These are phyloP conservation scores for Drosophila murphyi DNA, from an alignment of 1,140 invertebrate species.

Conservation along the genomic window DNA sequence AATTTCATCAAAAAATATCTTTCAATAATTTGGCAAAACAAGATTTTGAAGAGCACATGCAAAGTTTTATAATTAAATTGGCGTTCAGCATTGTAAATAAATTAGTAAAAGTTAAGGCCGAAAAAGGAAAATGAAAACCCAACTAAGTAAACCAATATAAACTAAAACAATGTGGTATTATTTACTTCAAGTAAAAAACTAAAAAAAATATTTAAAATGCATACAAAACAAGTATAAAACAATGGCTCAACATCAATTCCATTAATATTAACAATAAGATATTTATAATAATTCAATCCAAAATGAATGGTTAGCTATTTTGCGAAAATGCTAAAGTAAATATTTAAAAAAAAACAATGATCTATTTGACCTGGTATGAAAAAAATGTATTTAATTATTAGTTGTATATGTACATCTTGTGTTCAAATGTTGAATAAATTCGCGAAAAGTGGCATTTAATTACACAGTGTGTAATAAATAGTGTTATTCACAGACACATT, in stretches of 20 bases:
- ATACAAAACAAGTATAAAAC: constrained; percentile 31
- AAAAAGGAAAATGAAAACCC: constrained; percentile 9
- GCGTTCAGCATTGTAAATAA: constrained; percentile 50
- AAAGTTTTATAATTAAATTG: constrained; percentile 18
- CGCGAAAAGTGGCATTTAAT: background rate
- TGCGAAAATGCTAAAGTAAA: background rate
- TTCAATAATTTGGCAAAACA: constrained; percentile 19
- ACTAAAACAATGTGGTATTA: constrained; percentile 65
- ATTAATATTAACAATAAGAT: constrained; percentile 33
- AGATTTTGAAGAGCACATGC: background rate
- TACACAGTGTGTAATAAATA: background rate
- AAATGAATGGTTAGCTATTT: constrained; percentile 20
- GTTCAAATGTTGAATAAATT: background rate
- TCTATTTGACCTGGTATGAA: constrained; percentile 3
- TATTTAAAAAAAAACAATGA: constrained; percentile 11
- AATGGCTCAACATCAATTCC: constrained; percentile 56
- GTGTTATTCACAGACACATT: background rate
- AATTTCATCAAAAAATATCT: constrained; percentile 11
- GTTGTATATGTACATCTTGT: background rate
- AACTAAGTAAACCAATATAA: constrained; percentile 9
- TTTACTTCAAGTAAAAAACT: constrained; percentile 70
- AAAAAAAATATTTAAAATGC: background rate
- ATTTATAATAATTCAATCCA: constrained; percentile 14
- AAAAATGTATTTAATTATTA: background rate
- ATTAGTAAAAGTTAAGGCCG: constrained; percentile 31